Conservation (phyloP, 2,797 vertebrate species). For the Karalla daura region DNA sequence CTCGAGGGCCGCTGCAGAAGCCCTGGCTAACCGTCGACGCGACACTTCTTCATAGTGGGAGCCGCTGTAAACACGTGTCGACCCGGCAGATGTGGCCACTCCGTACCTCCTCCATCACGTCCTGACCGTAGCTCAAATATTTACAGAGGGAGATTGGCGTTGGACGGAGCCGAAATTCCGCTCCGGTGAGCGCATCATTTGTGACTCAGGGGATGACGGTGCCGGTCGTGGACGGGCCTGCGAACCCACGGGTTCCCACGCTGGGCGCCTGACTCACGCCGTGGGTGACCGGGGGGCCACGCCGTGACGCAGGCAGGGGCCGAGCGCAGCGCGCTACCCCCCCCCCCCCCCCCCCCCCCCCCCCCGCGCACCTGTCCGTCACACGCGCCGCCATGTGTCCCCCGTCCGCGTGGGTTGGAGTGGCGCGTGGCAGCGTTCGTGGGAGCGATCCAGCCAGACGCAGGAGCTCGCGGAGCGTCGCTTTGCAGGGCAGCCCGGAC, state of each 20-base stretch:
- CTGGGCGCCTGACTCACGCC: constrained; percentile 49
- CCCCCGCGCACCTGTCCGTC: too few relatives aligned
- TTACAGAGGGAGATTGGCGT: constrained; percentile 3
- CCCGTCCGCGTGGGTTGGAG: too few relatives aligned
- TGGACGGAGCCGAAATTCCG: constrained; percentile 18
- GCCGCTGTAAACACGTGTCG: not conserved
- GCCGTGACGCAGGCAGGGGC: constrained; percentile 13
- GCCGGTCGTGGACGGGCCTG: constrained; percentile 30
- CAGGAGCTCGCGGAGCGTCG: too few relatives aligned
- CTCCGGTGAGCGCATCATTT: constrained; percentile 24
- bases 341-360: too few relatives aligned
- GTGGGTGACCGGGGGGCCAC: constrained; percentile 61
- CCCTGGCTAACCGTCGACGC: too few relatives aligned
- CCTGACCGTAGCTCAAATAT: not conserved
- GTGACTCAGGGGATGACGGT: constrained; percentile 46
- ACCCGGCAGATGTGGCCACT: constrained; percentile 1
- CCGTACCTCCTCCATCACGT: not conserved
- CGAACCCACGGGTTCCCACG: constrained; percentile 55
- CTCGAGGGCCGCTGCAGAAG: too few relatives aligned
- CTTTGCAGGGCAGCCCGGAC: too few relatives aligned
- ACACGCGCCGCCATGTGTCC: too few relatives aligned
- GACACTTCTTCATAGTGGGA: not conserved
- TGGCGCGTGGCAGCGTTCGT: too few relatives aligned
- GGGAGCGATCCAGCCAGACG: too few relatives aligned
- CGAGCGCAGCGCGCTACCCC: too few relatives aligned